Base-by-base conservation (phyloP, 2,113 vertebrate genomes). In the Chionomys nivalis region DNA sequence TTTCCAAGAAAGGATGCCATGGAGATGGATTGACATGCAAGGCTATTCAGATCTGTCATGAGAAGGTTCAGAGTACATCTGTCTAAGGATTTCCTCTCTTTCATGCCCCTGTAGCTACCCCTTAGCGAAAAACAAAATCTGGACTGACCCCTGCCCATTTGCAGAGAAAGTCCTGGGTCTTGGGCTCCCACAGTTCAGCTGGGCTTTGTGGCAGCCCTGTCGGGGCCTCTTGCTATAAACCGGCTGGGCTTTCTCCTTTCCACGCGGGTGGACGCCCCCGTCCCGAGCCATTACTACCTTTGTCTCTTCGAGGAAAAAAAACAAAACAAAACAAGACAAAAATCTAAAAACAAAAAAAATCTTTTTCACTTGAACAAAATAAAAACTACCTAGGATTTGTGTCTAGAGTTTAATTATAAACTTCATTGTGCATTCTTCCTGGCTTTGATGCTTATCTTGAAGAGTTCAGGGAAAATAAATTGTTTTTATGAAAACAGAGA, bases 401-500 rank as follows among this genome's bases (percentile, higher is more conserved):
- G 98, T 98, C 97, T 98, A 98, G 96, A 98, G 98, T 98, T 97
- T 98, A 98, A 98, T 98, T 98, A 98, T 98, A 98, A 98, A 98
- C 98, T 97, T 98, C 98, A 98, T 98, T 98, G 98, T 98, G 97
- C 97, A 98, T 98, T 98, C 97, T 98, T 98, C 97, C 98, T 97
- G 98, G 98, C 97, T 98, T 98, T 97, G 98, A 92, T 98, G 97
- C 98, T 98, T 98, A 98, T 98, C 98, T 98, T 96, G 97, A 98
- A 96, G 98, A 98, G 98, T 98, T 98, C 98, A 97, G 97, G 97
- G 98, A 98, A 98, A 98, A 98, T 98, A 98, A 98, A 98, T 98
- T 98, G 98, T 98, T 98, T 98, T 98, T 98, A 98, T 98, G 98
- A 98, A 98, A 98, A 97, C 97, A 98, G 98, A 98, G 98, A 98